Evolutionary conservation across 2,888 invertebrate species (phyloP), one percentile per base, ranked within the genome.

Genomic region (Aspidiotus rigidus): DNA sequence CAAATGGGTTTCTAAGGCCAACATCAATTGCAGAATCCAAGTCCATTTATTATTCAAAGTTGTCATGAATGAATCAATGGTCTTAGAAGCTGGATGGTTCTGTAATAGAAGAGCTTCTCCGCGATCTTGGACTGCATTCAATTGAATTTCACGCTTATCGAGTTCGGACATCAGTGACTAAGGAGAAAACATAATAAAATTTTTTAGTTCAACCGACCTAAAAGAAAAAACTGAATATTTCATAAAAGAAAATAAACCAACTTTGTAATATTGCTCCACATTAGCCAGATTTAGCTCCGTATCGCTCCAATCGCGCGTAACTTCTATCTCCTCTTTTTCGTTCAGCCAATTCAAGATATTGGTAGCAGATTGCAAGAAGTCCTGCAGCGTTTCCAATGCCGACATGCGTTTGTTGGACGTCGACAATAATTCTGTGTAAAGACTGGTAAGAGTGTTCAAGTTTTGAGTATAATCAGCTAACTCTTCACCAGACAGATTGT

Each of bases 11-110:
- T 99, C 97, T 62, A 98, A 83, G 75, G 98, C 98, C 63, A 94
- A 84, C 0, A 95, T 94, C 72, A 99, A 82, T 77, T 97, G 95
- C 44, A 98, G 81, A 16, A 99, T 84, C 96, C 97, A 97, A 39
- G 96, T 93, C 98, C 98, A 99, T 79, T 98, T 96, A 9, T 91
- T 92, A 80, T 97, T 95, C 89, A 99, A 89, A 69, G 93, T 93
- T 74, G 86, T 83, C 82, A 89, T 85, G 78, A 88, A 88, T 0
- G 92, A 87, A 80, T 98, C 96, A 75, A 99, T 94, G 70, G 93
- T 93, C 79, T 95, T 94, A 54, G 90, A 86, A 5, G 96, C 97
- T 0, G 97, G 97, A 78, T 99, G 98, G 75, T 94, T 91, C 77
- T 96, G 95, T 40, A 95, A 85, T 40, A 96, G 87, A 74, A 99